Evolutionary conservation across 2,888 invertebrate species (phyloP).

Genomic region (Linnaemya tessellans): DNA sequence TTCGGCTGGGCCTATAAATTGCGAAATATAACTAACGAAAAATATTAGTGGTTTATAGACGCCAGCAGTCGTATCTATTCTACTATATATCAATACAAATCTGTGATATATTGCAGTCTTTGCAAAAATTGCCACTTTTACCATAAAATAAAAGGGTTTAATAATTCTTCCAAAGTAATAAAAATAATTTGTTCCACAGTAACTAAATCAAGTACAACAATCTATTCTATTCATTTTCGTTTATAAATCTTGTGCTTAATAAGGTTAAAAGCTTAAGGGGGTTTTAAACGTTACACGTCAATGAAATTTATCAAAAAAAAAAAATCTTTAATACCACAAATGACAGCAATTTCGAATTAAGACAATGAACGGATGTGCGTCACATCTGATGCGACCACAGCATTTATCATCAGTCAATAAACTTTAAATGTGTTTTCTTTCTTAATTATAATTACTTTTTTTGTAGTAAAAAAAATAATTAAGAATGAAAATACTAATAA

Average conservation of each 20-base stretch:
- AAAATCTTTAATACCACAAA: background rate
- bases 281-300: slow-evolving; percentile 20
- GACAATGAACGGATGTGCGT: slow-evolving; percentile 52
- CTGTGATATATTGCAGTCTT: too few relatives aligned
- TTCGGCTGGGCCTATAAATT: too few relatives aligned
- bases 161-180: too few relatives aligned
- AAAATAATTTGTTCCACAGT: too few relatives aligned
- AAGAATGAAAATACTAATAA: background rate
- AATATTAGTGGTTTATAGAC: too few relatives aligned
- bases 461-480: slow-evolving; percentile 16
- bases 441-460: slow-evolving; percentile 27
- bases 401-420: slow-evolving; percentile 46
- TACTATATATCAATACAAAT: too few relatives aligned
- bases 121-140: too few relatives aligned
- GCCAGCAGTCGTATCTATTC: too few relatives aligned
- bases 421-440: slow-evolving; percentile 19
- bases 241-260: background rate
- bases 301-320: slow-evolving; percentile 1
- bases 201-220: background rate
- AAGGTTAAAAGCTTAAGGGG: slow-evolving; percentile 8
- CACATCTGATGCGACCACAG: slow-evolving; percentile 26
- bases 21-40: too few relatives aligned
- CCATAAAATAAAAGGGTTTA: too few relatives aligned
- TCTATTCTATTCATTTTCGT: background rate
- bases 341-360: background rate